Conservation (phyloP, 2,113 vertebrate species). For the Apaloderma vittatum region DNA sequence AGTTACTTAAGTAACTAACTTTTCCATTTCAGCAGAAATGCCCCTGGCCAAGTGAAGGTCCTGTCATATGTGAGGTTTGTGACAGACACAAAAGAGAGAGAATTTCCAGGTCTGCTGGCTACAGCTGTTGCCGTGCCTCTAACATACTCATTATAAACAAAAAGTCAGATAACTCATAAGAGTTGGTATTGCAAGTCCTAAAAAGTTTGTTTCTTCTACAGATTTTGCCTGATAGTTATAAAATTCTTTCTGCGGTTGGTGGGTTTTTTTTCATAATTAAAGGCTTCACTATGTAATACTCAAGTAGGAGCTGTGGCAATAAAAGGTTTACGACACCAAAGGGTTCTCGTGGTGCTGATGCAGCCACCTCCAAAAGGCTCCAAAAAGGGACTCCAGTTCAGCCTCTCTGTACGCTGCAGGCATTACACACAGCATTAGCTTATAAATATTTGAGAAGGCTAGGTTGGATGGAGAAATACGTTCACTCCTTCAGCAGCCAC, state of each 20-base stretch:
- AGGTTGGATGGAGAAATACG: slow-evolving; percentile 30
- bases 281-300: neutral
- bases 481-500: slow-evolving; percentile 32
- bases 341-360: slow-evolving; percentile 7
- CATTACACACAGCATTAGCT: slow-evolving; percentile 15
- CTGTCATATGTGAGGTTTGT: neutral
- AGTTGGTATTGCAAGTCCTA: neutral
- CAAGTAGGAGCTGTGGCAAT: slow-evolving; percentile 24
- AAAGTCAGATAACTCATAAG: neutral
- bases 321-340: slow-evolving; percentile 47
- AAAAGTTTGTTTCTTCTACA: neutral
- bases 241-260: neutral
- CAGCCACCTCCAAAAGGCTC: slow-evolving; percentile 35
- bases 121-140: neutral
- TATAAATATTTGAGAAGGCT: slow-evolving; percentile 56
- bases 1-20: neutral
- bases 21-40: neutral
- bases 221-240: neutral
- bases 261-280: slow-evolving; percentile 30
- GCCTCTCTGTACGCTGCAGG: neutral
- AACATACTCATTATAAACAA: neutral
- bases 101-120: neutral
- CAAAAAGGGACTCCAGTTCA: slow-evolving; percentile 14
- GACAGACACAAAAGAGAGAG: neutral
- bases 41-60: neutral